phyloP scores from a whole-genome alignment of 2,113 vertebrate genomes.

The Puffinus mauretanicus region DNA sequence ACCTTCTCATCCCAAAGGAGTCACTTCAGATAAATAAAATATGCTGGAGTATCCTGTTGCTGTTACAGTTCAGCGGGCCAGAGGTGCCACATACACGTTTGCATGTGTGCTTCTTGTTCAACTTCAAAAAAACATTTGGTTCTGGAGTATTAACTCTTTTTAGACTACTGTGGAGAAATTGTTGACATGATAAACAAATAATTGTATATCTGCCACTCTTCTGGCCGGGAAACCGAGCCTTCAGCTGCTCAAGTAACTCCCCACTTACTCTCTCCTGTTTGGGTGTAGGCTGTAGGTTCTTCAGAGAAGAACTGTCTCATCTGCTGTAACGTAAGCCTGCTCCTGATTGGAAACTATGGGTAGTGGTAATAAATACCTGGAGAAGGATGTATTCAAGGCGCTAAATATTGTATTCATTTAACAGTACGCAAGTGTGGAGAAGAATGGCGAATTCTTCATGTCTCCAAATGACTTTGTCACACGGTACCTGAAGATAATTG shows the following conservation, averaged over 20 bases:
- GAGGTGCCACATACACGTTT: not conserved
- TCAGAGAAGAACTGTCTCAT: not conserved
- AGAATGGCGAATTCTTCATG: constrained; percentile 85
- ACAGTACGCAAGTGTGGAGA: constrained; percentile 87
- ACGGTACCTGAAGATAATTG: constrained; percentile 80
- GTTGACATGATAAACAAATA: not conserved
- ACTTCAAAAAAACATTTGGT: fast-evolving
- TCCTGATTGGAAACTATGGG: not conserved
- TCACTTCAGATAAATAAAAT: not conserved
- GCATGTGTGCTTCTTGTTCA: not conserved
- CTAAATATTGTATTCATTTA: constrained; percentile 8
- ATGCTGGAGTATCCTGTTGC: not conserved
- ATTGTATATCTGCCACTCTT: not conserved
- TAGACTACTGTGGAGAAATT: not conserved
- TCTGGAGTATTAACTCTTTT: not conserved
- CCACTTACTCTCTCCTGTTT: not conserved
- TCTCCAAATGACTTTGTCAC: constrained; percentile 84
- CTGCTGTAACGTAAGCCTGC: not conserved
- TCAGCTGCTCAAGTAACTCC: not conserved
- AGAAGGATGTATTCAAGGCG: not conserved
- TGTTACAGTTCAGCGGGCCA: not conserved
- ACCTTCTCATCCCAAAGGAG: not conserved
- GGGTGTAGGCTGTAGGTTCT: not conserved
- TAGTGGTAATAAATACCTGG: not conserved
- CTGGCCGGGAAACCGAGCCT: not conserved